A percentile compares a stretch with the other conserved stretches of the same genome.
These are phyloP conservation scores for Lepus americanus DNA, from an alignment of 2,113 vertebrate species.

Conservation along the genomic window DNA sequence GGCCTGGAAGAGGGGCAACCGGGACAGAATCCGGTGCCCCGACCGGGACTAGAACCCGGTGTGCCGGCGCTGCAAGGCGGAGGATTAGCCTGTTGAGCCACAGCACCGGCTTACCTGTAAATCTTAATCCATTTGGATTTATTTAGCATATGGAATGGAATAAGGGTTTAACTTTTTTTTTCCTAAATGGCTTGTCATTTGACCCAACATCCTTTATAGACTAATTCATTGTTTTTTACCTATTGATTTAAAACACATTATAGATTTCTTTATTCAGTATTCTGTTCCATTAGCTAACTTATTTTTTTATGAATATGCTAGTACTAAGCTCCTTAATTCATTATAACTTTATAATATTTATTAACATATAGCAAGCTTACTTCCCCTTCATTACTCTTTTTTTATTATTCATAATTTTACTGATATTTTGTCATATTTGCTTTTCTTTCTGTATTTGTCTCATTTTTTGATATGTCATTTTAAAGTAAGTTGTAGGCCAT, in stretches of 20 bases:
- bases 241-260: neutral
- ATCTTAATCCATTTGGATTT: neutral
- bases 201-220: neutral
- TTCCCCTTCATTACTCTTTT: neutral
- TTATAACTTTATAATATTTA: neutral
- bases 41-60: no score
- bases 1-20: no score
- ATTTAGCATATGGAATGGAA: constrained; percentile 10
- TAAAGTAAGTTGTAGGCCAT: neutral
- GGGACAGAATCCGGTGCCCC: no score
- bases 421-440: neutral
- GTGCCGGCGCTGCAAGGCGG: no score
- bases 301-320: neutral
- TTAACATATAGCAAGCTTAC: neutral
- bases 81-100: no score
- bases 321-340: neutral
- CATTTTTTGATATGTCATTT: neutral
- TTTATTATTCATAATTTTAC: neutral
- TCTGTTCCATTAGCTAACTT: neutral
- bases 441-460: neutral
- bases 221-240: neutral
- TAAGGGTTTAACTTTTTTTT: neutral
- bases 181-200: neutral
- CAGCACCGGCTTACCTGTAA: neutral
- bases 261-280: constrained; percentile 36